Percentiles rank a stretch among this genome's conserved stretches.
Conservation (phyloP, 1,140 invertebrate genomes). For the Formica selysi region DNA sequence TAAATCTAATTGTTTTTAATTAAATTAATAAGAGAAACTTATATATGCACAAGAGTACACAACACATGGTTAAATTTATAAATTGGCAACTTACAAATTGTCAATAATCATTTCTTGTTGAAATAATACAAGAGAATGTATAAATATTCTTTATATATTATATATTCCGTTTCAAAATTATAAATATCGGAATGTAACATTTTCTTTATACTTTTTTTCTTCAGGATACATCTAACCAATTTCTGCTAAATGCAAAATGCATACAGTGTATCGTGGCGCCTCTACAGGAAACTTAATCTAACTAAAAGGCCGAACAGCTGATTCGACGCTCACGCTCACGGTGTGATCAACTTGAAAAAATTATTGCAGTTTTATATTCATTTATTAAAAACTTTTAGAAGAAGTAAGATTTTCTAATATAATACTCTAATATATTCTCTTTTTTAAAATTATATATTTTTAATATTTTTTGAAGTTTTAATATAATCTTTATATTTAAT, state of each 20-base stretch:
- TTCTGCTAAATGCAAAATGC: too few species aligned
- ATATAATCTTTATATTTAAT: background rate
- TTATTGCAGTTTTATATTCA: background rate
- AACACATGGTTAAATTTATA: background rate
- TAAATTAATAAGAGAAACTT: constrained; percentile 16
- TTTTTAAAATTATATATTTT: background rate
- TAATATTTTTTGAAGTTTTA: too few species aligned
- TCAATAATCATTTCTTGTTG: constrained; percentile 21
- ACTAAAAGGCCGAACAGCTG: constrained; percentile 17
- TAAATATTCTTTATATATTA: background rate
- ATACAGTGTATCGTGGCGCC: background rate
- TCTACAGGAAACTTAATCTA: background rate
- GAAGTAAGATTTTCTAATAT: background rate
- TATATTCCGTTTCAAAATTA: constrained; percentile 6
- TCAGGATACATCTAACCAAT: constrained; percentile 11
- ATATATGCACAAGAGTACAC: background rate
- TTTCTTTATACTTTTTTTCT: background rate
- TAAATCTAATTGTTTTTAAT: background rate
- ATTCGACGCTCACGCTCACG: background rate
- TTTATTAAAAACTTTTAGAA: background rate
- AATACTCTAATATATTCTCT: background rate
- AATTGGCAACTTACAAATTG: constrained; percentile 11
- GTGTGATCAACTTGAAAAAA: background rate
- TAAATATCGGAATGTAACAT: background rate
- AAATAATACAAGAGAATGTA: background rate